Evolutionary conservation across 2,888 invertebrate genomes (phyloP), one percentile per base, ranked within the genome.

Genomic region (Hirtodrosophila alboralis): DNA sequence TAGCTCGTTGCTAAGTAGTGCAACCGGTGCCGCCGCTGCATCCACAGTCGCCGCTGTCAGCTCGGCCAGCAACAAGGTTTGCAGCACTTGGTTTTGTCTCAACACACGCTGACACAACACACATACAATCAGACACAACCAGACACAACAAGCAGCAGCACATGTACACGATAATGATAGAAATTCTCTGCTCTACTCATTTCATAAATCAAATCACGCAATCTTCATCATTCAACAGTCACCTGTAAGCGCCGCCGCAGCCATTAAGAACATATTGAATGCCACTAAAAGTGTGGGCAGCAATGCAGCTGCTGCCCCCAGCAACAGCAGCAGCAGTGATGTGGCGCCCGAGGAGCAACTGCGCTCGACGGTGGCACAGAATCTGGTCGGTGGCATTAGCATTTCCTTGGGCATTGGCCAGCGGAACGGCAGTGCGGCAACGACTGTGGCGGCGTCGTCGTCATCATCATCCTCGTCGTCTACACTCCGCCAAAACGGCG

Each of bases 201-300:
- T 84, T 84, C 79, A 79, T 79, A 74, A 73, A 66, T 67, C 67
- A 54, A 72, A 52, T 72, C 66, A 70, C 68, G 72, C 64, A 48
- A 69, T 38, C 62, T 62, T 58, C 48, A 48, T 54, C 65, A 61
- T 49, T 26, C 54, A 59, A 61, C 73, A 88, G 88, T 88, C 89
- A 52, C 85, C 89, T 38, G 88, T 88, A 37, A 89, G 88, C 52
- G 88, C 88, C 53, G 89, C 88, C 41, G 87, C 88, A 43, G 88
- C 88, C 41, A 88, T 88, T 48, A 88, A 88, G 73, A 89, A 75
- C 58, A 88, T 88, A 56, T 76, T 88, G 57, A 88, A 88, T 80
- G 88, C 88, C 60, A 89, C 89, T 16, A 88, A 88, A 75, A 88
- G 66, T 79, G 88, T 89, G 34, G 88, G 88, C 52, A 73, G 38